Evolutionary conservation across 2,113 vertebrate species (phyloP).

Genomic region (Lepus americanus): DNA sequence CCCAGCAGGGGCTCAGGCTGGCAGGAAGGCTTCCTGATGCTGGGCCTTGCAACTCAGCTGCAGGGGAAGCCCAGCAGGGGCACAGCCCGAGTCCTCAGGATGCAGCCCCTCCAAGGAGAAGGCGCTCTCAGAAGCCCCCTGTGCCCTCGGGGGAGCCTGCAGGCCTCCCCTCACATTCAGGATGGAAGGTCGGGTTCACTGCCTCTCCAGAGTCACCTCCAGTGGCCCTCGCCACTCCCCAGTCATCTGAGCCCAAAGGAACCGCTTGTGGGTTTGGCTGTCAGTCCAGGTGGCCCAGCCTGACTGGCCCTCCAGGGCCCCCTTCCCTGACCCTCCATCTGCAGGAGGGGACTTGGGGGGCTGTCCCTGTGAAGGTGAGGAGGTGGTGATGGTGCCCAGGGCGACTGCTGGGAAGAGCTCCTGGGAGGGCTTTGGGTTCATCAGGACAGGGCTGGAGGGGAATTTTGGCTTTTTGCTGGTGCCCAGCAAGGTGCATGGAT

Average conservation of each 20-base stretch:
- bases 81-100: background rate
- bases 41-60: background rate
- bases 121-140: background rate
- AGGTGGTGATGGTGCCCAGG: background rate
- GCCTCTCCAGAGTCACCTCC: background rate
- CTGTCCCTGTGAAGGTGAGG: no score
- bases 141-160: background rate
- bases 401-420: background rate
- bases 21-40: background rate
- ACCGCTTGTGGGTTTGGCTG: background rate
- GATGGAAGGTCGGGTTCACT: background rate
- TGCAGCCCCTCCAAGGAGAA: no score
- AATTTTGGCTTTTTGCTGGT: background rate
- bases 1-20: background rate
- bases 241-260: background rate
- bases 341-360: no score
- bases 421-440: background rate
- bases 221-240: background rate
- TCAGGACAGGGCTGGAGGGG: fast-evolving
- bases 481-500: background rate
- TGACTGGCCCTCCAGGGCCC: background rate
- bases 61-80: no score
- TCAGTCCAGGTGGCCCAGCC: background rate
- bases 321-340: no score
- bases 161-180: background rate